Conservation (phyloP, 2,888 invertebrate species). For the Colostygia pectinataria region DNA sequence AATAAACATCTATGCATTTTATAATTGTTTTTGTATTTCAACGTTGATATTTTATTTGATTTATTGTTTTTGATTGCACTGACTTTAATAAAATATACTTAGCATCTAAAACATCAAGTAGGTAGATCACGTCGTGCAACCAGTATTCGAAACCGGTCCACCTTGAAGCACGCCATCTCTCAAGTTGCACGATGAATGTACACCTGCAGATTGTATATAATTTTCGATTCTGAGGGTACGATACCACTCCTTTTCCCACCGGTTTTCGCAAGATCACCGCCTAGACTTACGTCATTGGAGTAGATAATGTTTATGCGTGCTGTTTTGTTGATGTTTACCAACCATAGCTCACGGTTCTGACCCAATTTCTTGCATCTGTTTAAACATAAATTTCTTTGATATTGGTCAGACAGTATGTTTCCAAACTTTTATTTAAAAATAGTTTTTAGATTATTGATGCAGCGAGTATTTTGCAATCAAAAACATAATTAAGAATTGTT, state of each 20-base stretch:
- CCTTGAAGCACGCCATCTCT: slow-evolving; percentile 65
- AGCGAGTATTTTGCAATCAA: slow-evolving; percentile 3
- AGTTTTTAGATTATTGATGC: slow-evolving; percentile 37
- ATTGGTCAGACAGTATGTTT: slow-evolving; percentile 38
- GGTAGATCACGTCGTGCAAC: slow-evolving; percentile 44
- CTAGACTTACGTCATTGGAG: slow-evolving; percentile 61
- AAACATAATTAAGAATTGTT: background rate
- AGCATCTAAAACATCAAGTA: slow-evolving; percentile 46
- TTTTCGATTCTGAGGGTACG: slow-evolving; percentile 55
- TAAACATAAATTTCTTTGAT: slow-evolving; percentile 60
- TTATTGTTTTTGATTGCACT: slow-evolving; percentile 31
- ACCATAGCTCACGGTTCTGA: slow-evolving; percentile 70
- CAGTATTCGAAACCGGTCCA: slow-evolving; percentile 61
- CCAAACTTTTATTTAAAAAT: slow-evolving; percentile 31
- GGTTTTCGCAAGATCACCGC: slow-evolving; percentile 66
- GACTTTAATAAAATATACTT: slow-evolving; percentile 34
- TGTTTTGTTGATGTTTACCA: slow-evolving; percentile 63
- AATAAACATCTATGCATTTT: background rate
- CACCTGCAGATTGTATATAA: slow-evolving; percentile 58
- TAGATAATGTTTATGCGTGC: slow-evolving; percentile 66
- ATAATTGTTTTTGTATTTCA: background rate
- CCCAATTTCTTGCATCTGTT: slow-evolving; percentile 70
- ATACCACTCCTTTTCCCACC: slow-evolving; percentile 36
- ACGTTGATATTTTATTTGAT: slow-evolving; percentile 5
- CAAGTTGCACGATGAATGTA: slow-evolving; percentile 51